phyloP scores from a whole-genome alignment of 2,113 vertebrate species.

The Neoarius graeffei region DNA sequence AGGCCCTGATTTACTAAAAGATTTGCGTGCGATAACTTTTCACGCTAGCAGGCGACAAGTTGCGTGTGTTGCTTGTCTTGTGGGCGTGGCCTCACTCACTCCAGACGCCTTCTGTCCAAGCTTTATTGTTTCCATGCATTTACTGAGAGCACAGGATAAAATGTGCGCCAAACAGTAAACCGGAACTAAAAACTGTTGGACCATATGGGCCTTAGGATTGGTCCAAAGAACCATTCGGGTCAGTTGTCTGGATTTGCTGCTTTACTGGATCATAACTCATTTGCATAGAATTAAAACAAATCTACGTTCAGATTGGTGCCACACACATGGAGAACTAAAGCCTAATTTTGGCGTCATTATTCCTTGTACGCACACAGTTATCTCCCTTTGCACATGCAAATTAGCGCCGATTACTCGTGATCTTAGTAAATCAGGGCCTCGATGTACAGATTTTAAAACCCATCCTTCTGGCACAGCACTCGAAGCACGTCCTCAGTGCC shows the following conservation, averaged over 20 bases:
- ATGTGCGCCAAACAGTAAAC: not conserved
- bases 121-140: not conserved
- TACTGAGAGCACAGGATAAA: not conserved
- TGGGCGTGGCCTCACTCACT: not conserved
- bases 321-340: not conserved
- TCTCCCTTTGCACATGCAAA: not conserved
- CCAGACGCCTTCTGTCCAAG: not conserved
- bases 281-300: not conserved
- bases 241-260: not conserved
- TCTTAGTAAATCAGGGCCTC: conserved; percentile 2
- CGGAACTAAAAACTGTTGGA: not conserved
- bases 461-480: not conserved
- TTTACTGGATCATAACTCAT: not conserved
- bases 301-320: not conserved
- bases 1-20: not conserved
- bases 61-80: not conserved
- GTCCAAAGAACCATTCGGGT: not conserved
- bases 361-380: not conserved
- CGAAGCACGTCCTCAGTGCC: not conserved
- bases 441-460: not conserved
- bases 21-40: not conserved
- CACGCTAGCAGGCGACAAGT: not conserved
- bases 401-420: not conserved
- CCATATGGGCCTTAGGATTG: not conserved
- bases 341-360: not conserved